Evolutionary conservation across 2,888 invertebrate species (phyloP), one percentile per base, ranked within the genome.

Genomic region (Caenorhabditis doughertyi): DNA sequence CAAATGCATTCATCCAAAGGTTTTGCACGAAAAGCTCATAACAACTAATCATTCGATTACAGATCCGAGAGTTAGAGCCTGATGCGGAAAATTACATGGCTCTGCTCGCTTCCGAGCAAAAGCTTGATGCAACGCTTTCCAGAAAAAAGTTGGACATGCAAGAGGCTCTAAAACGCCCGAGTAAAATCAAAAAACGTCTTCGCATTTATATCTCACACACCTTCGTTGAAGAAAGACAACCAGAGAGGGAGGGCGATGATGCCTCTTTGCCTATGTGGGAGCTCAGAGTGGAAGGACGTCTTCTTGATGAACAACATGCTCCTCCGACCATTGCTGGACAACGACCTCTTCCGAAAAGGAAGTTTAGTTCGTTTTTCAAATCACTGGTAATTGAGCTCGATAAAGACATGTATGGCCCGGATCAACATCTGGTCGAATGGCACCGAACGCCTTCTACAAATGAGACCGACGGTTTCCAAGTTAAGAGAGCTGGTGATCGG

Each of bases 61-160:
- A 74, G 67, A 92, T 93, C 16, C 88, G 93, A 23, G 93, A 98
- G 93, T 94, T 99, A 89, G 98, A 99, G 72, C 99, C 99, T 0
- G 99, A 99, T 93, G 98, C 98, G 74, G 98, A 99, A 93, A 98
- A 98, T 0, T 99, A 99, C 93, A 98, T 99, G 98, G 98, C 99
- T 93, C 94, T 99, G 89, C 93, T 99, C 72, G 96, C 98, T 0
- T 98, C 98, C 93, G 99, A 99, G 93, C 94, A 98, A 83, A 98
- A 98, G 93, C 93, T 99, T 71, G 99, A 99, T 93, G 96, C 97
- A 3, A 98, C 98, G 47, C 98, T 99, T 90, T 97, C 97, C 96
- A 94, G 98, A 86, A 99, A 99, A 93, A 94, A 97, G 21, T 94
- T 99, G 71, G 98, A 98, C 92, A 98, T 99, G 39, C 70, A 91